Conservation (phyloP, 2,888 invertebrate species). For the Chloroclystis v-ata region DNA sequence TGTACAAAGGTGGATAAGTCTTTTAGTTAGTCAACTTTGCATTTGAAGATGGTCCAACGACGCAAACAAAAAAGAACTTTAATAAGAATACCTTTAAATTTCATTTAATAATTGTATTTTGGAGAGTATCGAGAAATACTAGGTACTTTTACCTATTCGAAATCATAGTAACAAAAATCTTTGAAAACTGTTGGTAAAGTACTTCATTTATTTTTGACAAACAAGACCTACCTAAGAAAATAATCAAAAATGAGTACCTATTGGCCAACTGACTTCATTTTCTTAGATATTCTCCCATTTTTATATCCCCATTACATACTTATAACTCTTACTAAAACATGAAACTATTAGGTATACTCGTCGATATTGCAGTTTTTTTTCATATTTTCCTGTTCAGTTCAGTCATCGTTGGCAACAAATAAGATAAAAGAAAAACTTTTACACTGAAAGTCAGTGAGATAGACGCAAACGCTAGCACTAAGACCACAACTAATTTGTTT, state of each 20-base stretch:
- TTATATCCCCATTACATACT: too few species aligned
- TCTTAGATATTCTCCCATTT: too few species aligned
- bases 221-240: too few species aligned
- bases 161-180: background rate
- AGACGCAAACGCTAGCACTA: slow-evolving; percentile 51
- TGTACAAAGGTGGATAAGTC: slow-evolving; percentile 7
- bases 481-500: slow-evolving; percentile 66
- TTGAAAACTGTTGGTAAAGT: too few species aligned
- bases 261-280: too few species aligned
- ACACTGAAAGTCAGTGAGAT: slow-evolving; percentile 49
- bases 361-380: too few species aligned
- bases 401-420: slow-evolving; percentile 49
- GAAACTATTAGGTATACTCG: too few species aligned
- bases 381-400: slow-evolving; percentile 35
- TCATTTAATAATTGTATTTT: slow-evolving; percentile 28
- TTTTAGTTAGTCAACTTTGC: slow-evolving; percentile 14
- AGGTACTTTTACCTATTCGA: background rate
- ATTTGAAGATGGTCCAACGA: slow-evolving; percentile 18
- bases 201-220: too few species aligned
- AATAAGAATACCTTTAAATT: slow-evolving; percentile 23
- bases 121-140: slow-evolving; percentile 20
- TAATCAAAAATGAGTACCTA: too few species aligned
- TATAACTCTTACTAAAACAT: too few species aligned
- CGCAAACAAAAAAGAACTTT: slow-evolving; percentile 9
- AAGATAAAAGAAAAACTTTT: slow-evolving; percentile 57